Conservation (phyloP, 2,113 vertebrate species). For the Oenanthe melanoleuca region DNA sequence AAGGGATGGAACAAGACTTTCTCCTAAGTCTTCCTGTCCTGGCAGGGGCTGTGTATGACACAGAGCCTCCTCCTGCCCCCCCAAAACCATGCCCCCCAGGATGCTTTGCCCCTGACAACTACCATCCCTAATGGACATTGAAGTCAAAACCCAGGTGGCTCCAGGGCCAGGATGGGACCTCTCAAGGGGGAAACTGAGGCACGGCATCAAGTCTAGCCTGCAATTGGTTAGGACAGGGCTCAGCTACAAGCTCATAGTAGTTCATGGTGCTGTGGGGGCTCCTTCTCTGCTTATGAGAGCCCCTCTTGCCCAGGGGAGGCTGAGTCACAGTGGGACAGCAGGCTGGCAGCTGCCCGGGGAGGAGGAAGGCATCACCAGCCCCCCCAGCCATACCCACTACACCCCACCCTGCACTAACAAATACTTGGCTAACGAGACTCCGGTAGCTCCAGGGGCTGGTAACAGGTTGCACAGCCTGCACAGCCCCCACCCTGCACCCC, state of each 20-base stretch:
- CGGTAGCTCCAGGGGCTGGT: background rate
- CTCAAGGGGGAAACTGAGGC: background rate
- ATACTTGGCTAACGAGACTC: background rate
- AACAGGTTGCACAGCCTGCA: constrained; percentile 51
- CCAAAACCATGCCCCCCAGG: background rate
- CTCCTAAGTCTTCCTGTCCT: background rate
- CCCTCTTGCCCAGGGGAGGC: rapidly evolving
- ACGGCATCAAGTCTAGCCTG: rapidly evolving
- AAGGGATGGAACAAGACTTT: background rate
- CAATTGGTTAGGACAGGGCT: background rate
- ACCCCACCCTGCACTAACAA: background rate
- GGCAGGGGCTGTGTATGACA: rapidly evolving
- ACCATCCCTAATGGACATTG: background rate
- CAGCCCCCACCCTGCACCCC: background rate
- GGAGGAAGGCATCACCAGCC: background rate
- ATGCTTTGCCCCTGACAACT: background rate
- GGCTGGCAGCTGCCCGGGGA: background rate
- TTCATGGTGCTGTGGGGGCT: background rate
- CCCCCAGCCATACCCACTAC: background rate
- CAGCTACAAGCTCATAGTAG: rapidly evolving
- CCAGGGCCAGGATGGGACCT: background rate
- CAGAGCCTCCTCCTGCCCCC: background rate
- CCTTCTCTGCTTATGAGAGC: background rate
- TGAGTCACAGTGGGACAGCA: background rate
- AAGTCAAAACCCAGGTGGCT: background rate